Percentiles rank a stretch among this genome's conserved stretches.
These are phyloP conservation scores for Danio albolineatus DNA, from an alignment of 2,797 vertebrate genomes.

Conservation along the genomic window DNA sequence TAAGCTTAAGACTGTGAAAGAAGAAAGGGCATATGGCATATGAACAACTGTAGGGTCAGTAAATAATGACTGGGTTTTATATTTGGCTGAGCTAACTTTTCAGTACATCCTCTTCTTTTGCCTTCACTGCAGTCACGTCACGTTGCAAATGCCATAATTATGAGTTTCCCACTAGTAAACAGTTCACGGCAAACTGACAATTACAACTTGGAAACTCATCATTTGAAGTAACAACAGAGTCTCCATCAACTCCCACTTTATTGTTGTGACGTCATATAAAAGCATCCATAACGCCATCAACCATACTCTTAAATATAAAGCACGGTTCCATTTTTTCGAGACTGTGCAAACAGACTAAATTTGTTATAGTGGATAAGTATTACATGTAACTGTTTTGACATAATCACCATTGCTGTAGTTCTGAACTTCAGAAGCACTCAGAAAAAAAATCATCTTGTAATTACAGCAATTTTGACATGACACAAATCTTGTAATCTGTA, in stretches of 20 bases:
- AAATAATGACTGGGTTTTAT: no score
- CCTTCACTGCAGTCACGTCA: background rate
- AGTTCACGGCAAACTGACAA: background rate
- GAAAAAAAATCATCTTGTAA: background rate
- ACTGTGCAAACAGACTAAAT: background rate
- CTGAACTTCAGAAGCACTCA: background rate
- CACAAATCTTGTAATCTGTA: background rate
- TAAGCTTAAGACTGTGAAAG: no score
- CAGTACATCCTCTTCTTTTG: background rate
- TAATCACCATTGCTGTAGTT: constrained; percentile 1
- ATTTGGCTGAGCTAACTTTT: no score
- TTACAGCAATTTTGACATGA: background rate
- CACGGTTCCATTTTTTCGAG: background rate
- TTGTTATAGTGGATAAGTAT: background rate
- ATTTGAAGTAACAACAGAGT: background rate
- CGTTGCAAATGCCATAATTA: background rate
- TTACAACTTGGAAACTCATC: constrained; percentile 15
- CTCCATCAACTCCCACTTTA: background rate
- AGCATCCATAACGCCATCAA: background rate
- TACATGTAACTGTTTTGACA: background rate
- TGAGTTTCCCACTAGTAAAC: background rate
- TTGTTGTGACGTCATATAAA: background rate
- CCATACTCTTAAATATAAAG: background rate
- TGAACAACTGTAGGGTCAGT: no score
- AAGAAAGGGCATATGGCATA: no score